Evolutionary conservation across 2,888 invertebrate species (phyloP).

Genomic region (Scaeva pyrastri): DNA sequence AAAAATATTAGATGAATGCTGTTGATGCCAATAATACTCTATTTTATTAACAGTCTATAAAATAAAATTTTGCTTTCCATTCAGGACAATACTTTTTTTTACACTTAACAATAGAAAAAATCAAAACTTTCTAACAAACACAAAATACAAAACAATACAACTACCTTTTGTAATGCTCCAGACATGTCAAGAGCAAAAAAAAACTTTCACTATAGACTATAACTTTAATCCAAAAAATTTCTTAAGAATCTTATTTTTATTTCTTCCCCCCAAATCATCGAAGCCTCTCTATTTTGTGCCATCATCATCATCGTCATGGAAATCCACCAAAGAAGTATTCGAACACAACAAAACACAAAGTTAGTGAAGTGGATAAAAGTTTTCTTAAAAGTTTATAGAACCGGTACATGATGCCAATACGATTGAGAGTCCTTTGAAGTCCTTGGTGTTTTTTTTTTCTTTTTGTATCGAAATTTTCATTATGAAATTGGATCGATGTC

Average conservation of each 20-base stretch:
- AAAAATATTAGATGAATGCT: too few species aligned
- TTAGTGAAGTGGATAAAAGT: conserved; percentile 82
- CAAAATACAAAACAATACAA: not conserved
- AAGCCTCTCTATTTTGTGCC: not conserved
- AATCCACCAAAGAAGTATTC: conserved; percentile 75
- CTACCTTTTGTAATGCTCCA: not conserved
- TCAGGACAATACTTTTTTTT: not conserved
- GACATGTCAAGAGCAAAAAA: not conserved
- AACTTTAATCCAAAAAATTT: not conserved
- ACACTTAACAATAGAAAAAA: not conserved
- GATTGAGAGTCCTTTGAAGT: conserved; percentile 68
- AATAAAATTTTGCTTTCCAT: not conserved
- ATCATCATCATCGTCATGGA: not conserved
- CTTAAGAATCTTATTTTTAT: not conserved
- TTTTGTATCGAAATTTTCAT: conserved; percentile 80
- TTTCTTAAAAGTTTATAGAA: conserved; percentile 79
- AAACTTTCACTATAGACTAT: not conserved
- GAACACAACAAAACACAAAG: conserved; percentile 79
- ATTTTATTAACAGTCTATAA: too few species aligned
- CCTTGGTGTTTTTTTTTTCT: conserved; percentile 73
- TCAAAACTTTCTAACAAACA: not conserved
- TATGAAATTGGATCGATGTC: conserved; percentile 84
- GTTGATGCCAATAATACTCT: too few species aligned
- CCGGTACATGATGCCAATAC: conserved; percentile 37
- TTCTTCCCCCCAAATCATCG: not conserved